A percentile compares a stretch with the other conserved stretches of the same genome.
phyloP scores from a whole-genome alignment of 2,113 vertebrate genomes.

The Tragelaphus imberbis region DNA sequence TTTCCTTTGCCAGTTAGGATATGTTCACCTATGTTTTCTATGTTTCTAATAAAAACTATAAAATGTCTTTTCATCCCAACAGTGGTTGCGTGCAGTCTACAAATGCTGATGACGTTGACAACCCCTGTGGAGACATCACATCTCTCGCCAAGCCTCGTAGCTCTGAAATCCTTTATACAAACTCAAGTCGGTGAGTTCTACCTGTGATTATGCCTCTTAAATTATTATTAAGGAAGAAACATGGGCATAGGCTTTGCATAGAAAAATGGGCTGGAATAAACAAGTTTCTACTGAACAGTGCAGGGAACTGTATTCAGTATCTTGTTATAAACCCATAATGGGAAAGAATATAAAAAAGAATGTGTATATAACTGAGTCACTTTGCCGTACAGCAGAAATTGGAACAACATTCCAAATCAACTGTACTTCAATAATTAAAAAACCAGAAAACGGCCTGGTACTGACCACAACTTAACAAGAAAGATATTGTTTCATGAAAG shows the following conservation, averaged over 20 bases:
- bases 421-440: not conserved
- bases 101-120: conserved; percentile 78
- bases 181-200: conserved; percentile 68
- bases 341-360: not conserved
- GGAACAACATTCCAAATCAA: not conserved
- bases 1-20: conserved; percentile 5
- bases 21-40: conserved; percentile 29
- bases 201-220: accelerated
- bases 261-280: not conserved
- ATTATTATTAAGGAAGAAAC: not conserved
- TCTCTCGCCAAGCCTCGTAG: conserved; percentile 70
- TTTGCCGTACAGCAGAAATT: not conserved
- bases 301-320: not conserved
- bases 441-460: accelerated
- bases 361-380: not conserved
- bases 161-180: conserved; percentile 52
- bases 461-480: not conserved
- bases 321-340: not conserved
- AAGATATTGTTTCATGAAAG: not conserved
- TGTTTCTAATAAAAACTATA: conserved; percentile 59
- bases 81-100: conserved; percentile 79
- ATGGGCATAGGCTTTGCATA: not conserved
- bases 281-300: not conserved
- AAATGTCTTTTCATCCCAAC: conserved; percentile 12
- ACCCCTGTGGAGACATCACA: conserved; percentile 62